Conservation (phyloP, 2,888 invertebrate species). For the Tineola bisselliella region DNA sequence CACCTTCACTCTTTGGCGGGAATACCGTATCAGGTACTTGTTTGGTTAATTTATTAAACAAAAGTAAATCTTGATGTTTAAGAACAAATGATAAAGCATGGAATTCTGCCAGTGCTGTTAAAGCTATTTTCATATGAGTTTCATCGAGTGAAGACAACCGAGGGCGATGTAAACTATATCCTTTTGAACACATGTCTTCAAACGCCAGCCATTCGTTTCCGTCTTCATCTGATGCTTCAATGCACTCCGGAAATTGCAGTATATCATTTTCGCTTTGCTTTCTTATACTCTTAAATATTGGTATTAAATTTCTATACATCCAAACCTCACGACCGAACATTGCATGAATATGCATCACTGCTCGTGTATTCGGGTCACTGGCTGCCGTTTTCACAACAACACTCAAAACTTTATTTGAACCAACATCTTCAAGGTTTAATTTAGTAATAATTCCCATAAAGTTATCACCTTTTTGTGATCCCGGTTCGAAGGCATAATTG, state of each 20-base stretch:
- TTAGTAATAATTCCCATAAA: conserved; percentile 9
- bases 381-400: conserved; percentile 11
- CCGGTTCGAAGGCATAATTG: background rate
- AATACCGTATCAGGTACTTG: background rate
- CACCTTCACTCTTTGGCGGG: background rate
- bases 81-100: conserved; percentile 11
- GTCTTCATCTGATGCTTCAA: background rate
- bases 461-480: conserved; percentile 11
- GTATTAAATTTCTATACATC: conserved; percentile 1
- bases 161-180: conserved; percentile 8
- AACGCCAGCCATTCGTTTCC: conserved; percentile 9
- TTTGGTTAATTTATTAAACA: background rate
- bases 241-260: background rate
- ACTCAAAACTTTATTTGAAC: background rate
- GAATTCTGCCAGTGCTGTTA: conserved; percentile 7
- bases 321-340: conserved; percentile 8
- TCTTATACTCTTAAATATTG: background rate
- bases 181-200: conserved; percentile 7
- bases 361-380: background rate
- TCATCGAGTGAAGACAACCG: background rate
- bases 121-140: conserved; percentile 2
- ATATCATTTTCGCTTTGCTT: background rate
- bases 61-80: background rate
- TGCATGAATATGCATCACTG: background rate
- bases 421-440: background rate